These are phyloP conservation scores for Microchirus variegatus DNA, from an alignment of 2,797 vertebrate genomes.

Conservation along the genomic window DNA sequence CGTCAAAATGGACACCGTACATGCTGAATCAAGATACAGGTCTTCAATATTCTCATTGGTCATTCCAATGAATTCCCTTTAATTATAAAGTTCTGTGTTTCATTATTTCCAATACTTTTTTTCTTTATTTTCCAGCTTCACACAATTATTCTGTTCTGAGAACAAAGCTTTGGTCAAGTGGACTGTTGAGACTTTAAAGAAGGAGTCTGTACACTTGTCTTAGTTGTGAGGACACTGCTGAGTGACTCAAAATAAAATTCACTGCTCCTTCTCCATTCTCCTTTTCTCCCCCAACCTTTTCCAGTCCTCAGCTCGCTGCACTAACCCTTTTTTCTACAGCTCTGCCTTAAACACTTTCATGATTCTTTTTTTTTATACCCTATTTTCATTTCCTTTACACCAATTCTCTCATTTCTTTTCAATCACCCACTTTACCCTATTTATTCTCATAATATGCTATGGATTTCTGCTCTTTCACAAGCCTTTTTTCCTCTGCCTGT, in stretches of 20 bases:
- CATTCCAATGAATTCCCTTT: conserved; percentile 2
- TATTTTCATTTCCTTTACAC: background rate
- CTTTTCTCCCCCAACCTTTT: background rate
- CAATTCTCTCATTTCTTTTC: background rate
- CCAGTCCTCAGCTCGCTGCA: background rate
- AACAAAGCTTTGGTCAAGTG: conserved; percentile 7
- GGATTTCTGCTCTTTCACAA: conserved; percentile 13
- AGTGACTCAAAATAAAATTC: background rate
- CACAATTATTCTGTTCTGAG: conserved; percentile 26
- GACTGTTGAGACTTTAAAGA: conserved; percentile 5
- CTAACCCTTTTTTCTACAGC: background rate
- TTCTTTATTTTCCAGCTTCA: too few species aligned
- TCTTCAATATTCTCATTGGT: background rate
- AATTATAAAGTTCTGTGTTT: background rate
- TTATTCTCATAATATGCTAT: background rate
- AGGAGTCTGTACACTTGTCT: conserved; percentile 16
- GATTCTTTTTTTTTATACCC: background rate
- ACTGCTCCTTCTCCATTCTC: background rate
- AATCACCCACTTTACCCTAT: background rate
- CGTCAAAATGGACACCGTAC: conserved; percentile 6
- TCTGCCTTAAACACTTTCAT: background rate
- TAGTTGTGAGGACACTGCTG: conserved; percentile 6
- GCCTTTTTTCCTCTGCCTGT: conserved; percentile 41
- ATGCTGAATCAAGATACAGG: background rate
- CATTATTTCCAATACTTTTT: too few species aligned